phyloP scores from a whole-genome alignment of 2,888 invertebrate species.

The Drosophila dives region DNA sequence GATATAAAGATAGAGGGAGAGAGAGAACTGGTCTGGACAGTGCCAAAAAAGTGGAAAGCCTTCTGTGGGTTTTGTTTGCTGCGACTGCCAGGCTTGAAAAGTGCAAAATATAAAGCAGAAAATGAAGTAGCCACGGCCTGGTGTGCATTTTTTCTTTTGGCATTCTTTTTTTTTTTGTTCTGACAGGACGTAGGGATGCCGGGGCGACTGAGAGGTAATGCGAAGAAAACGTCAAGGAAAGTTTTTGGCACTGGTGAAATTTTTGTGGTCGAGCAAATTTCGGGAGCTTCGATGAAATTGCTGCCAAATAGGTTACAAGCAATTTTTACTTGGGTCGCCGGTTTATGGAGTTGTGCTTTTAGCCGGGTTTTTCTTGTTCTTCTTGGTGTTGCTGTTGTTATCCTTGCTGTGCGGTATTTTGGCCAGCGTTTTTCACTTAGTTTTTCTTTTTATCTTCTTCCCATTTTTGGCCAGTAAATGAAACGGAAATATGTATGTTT shows the following conservation, averaged over 20 bases:
- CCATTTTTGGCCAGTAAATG: slow-evolving; percentile 72
- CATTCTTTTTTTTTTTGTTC: slow-evolving; percentile 18
- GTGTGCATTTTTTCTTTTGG: slow-evolving; percentile 44
- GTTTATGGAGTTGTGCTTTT: slow-evolving; percentile 70
- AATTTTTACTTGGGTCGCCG: slow-evolving; percentile 75
- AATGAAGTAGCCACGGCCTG: slow-evolving; percentile 67
- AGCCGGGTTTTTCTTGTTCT: slow-evolving; percentile 33
- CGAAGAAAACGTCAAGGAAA: slow-evolving; percentile 69
- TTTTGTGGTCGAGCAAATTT: slow-evolving; percentile 79
- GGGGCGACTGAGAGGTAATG: background rate
- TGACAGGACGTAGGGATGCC: slow-evolving; percentile 50
- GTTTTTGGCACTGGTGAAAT: slow-evolving; percentile 69
- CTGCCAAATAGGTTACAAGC: slow-evolving; percentile 80
- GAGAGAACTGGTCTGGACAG: slow-evolving; percentile 25
- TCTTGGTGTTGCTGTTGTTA: slow-evolving; percentile 26
- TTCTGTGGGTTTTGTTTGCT: slow-evolving; percentile 38
- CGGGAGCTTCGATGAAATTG: slow-evolving; percentile 79
- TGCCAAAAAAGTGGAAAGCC: slow-evolving; percentile 49
- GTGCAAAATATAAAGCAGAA: slow-evolving; percentile 67
- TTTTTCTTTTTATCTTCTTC: slow-evolving; percentile 22
- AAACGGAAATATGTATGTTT: slow-evolving; percentile 80
- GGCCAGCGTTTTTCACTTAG: slow-evolving; percentile 64
- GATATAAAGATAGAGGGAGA: background rate
- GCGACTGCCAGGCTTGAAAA: slow-evolving; percentile 48
- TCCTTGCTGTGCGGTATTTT: slow-evolving; percentile 55